Conservation (phyloP, 2,888 invertebrate species). For the Cantharis flavilabris region DNA sequence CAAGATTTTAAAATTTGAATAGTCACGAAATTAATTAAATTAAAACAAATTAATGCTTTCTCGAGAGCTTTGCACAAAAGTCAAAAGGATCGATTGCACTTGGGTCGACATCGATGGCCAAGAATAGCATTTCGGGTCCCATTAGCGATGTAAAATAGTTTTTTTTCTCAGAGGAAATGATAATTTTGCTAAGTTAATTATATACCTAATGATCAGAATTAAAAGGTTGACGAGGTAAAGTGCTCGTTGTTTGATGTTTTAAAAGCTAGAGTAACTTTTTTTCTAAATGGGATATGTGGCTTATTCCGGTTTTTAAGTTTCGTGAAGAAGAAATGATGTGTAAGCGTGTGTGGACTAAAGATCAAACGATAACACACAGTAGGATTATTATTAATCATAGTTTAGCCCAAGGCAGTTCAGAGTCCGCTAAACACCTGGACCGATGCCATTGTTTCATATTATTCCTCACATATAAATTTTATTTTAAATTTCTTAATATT, state of each 20-base stretch:
- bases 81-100: background rate
- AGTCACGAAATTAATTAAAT: slow-evolving; percentile 7
- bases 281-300: background rate
- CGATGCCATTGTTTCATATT: slow-evolving; percentile 45
- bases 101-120: background rate
- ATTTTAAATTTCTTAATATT: background rate
- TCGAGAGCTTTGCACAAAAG: background rate
- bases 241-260: background rate
- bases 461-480: background rate
- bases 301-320: slow-evolving; percentile 12
- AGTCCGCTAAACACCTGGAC: slow-evolving; percentile 49
- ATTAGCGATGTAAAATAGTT: background rate
- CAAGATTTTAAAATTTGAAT: background rate
- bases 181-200: slow-evolving; percentile 6
- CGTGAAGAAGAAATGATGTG: slow-evolving; percentile 20
- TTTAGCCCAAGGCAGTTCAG: slow-evolving; percentile 38
- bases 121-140: background rate
- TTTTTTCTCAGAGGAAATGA: background rate
- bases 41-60: slow-evolving; percentile 12
- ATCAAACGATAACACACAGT: slow-evolving; percentile 51
- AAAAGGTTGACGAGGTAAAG: slow-evolving; percentile 1
- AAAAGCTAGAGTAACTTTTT: background rate
- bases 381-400: slow-evolving; percentile 55
- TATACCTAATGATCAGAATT: slow-evolving; percentile 6
- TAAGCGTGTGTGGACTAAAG: slow-evolving; percentile 37